Base-by-base conservation (phyloP, 2,888 invertebrate genomes). In the Rotaria socialis region DNA sequence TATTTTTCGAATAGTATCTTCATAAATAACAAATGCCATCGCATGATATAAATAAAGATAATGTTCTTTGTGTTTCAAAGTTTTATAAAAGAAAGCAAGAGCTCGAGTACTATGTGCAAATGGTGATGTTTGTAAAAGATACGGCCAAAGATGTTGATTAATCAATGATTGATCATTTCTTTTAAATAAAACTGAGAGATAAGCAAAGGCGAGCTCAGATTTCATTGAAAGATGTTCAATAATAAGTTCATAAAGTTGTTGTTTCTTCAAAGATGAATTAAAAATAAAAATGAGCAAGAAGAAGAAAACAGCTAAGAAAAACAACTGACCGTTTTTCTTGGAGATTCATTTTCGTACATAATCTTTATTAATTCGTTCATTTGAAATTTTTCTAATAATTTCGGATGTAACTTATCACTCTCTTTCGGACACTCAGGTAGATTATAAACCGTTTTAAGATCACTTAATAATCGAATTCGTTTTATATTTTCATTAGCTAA, bases 1-100 rank as follows among this genome's bases (percentile, higher is more conserved):
- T 14, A 67, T 6, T 67, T 67, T 16, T 67, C 35, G 35, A 67
- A 67, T 67, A 16, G 6, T 41, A 27, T 67, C 35, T 41, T 67
- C 67, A 67, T 67, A 67, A 35, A 67, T 67, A 35, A 67, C 10
- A 67, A 67, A 67, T 67, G 67, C 67, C 67, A 67, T 67, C 0
- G 67, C 67, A 67, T 67, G 67, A 67, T 67, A 67, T 67, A 67
- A 35, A 35, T 67, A 67, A 19, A 67, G 5, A 67, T 67, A 67
- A 67, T 67, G 67, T 35, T 67, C 67, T 67, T 67, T 67, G 19
- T 67, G 67, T 35, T 67, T 67, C 35, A 67, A 35, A 35, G 67
- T 67, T 67, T 67, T 67, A 35, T 67, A 67, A 27, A 67, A 67
- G 35, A 41, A 67, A 35, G 67, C 67, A 16, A 67, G 67, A 67